Base-by-base conservation (phyloP, 2,113 vertebrate species). In the Megaleporinus macrocephalus region DNA sequence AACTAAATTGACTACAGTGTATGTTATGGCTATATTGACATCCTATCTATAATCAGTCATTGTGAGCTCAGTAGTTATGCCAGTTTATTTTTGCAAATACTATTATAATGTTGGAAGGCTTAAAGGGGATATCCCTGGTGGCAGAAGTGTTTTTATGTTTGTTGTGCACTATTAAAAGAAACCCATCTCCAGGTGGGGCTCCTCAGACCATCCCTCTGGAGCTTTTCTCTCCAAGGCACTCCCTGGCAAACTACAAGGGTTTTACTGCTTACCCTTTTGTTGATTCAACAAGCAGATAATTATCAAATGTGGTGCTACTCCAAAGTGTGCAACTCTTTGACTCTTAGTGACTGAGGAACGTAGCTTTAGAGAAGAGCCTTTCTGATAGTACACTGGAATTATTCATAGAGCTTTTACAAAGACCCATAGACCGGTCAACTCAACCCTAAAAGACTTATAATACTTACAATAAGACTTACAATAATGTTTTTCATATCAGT, bases 131-230 rank as follows among this genome's bases (percentile, higher is more conserved):
- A 2, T n/a, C 55, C 55, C 22, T 26, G 57, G 22, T 24, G 22
- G 10, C 12, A 13, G 57, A 1, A 13, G 9, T 61, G 57, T 69
- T 36, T 36, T 66, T 66, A 33, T 30, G 63, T 66, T 66, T 65
- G n/a, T 5, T 33, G 29, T 66, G 18, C 18, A 66, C 1, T 66
- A 7, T 66, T 20, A 4, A 1, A 33, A 84, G 80, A 84, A 82
- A 76, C 79, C 44, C 66, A 85, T 55, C 53, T 55, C 20, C 53
- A 75, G 86, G 78, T 86, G 84, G 20, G 36, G 84, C 73, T 73
- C 83, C 81, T 75, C 75, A 22, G 55, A 49, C 12, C 16, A 5
- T 18, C 29, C 15, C 30, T 4, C 16, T 68, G 13, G 20, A 44
- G 36, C 36, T n/a, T 1, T 41, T n/a, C 30, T 26, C 20, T 14